Conservation (phyloP, 2,797 vertebrate species). For the Amphiprion clarkii region DNA sequence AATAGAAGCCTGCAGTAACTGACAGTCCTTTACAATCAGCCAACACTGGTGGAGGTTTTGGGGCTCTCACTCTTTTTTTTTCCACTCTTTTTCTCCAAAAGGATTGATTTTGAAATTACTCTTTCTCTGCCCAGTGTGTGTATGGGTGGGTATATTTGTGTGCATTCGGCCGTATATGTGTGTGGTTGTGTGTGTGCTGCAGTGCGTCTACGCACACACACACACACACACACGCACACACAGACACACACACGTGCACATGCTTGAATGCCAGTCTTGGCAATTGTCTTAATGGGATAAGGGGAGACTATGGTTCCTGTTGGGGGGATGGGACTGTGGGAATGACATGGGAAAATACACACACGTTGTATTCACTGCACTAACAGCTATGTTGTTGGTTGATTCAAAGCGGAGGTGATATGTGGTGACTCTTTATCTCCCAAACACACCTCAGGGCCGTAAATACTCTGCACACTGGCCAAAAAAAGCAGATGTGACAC, state of each 20-base stretch:
- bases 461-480: constrained; percentile 20
- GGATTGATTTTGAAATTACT: constrained; percentile 79
- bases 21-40: constrained; percentile 87
- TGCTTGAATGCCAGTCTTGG: constrained; percentile 75
- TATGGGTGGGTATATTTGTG: constrained; percentile 54
- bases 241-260: constrained; percentile 35
- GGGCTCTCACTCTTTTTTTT: constrained; percentile 60
- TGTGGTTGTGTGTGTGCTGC: not conserved
- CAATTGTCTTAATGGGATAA: constrained; percentile 84
- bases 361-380: constrained; percentile 61
- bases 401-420: constrained; percentile 56
- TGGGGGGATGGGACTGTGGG: constrained; percentile 80
- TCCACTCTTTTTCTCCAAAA: constrained; percentile 57
- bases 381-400: constrained; percentile 44
- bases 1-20: constrained; percentile 85
- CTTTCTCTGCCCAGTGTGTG: constrained; percentile 58
- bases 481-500: constrained; percentile 24
- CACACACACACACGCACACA: not conserved
- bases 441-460: constrained; percentile 25
- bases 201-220: not conserved
- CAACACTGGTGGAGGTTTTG: constrained; percentile 79
- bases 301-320: constrained; percentile 81
- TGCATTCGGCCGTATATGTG: constrained; percentile 44
- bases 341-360: constrained; percentile 82
- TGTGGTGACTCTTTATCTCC: constrained; percentile 44